A percentile compares a stretch with the other conserved stretches of the same genome.
phyloP scores from a whole-genome alignment of 2,888 invertebrate species.

The Tipula helvola region DNA sequence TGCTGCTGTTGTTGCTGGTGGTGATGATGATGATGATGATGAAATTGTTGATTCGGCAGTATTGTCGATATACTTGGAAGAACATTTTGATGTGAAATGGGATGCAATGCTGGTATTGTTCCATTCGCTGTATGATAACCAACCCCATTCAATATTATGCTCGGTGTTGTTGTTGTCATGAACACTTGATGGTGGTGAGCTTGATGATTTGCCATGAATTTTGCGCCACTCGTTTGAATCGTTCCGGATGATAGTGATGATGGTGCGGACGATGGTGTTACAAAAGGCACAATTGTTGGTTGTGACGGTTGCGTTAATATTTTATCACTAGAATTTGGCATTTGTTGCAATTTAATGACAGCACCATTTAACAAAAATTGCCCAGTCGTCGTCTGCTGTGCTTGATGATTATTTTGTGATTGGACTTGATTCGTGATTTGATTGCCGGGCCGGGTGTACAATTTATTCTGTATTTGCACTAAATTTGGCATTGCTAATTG shows the following conservation, averaged over 20 bases:
- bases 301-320: conserved; percentile 11
- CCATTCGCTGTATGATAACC: conserved; percentile 14
- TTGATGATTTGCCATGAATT: neutral
- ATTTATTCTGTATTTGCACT: conserved; percentile 43
- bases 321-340: conserved; percentile 7
- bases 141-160: conserved; percentile 32
- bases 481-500: conserved; percentile 50
- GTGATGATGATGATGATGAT: conserved; percentile 10
- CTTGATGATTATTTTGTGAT: neutral
- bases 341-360: conserved; percentile 30
- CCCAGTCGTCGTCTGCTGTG: neutral
- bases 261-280: conserved; percentile 13
- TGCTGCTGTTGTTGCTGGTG: neutral
- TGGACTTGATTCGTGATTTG: neutral
- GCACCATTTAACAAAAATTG: conserved; percentile 35
- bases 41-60: conserved; percentile 14
- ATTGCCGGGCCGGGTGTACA: neutral
- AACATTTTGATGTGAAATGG: conserved; percentile 21
- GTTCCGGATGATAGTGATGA: conserved; percentile 4
- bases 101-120: conserved; percentile 30
- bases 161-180: conserved; percentile 32
- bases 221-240: neutral
- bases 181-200: conserved; percentile 24
- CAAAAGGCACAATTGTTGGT: conserved; percentile 16
- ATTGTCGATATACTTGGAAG: conserved; percentile 17